Evolutionary conservation across 2,113 vertebrate genomes (phyloP).

Genomic region (human): DNA sequence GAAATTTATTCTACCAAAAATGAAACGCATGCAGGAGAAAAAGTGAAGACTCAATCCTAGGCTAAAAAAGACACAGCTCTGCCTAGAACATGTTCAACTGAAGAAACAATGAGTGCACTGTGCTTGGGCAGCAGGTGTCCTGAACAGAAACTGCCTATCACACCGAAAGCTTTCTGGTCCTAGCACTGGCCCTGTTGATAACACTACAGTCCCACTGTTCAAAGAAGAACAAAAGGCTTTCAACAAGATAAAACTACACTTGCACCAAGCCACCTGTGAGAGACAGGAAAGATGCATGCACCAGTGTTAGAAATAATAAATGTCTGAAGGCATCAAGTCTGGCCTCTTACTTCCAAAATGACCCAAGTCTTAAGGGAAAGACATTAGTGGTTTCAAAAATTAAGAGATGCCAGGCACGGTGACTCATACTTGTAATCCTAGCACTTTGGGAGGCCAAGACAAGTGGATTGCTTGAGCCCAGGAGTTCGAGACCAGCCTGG

Average conservation of each 20-base stretch:
- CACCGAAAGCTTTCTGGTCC: neutral
- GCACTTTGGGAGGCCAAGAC: neutral
- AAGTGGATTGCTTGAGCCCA: neutral
- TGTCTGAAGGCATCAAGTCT: neutral
- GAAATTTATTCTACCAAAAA: neutral
- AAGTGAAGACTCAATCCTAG: neutral
- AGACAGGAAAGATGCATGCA: neutral
- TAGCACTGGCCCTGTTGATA: neutral
- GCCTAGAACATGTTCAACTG: neutral
- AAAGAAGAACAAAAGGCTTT: neutral
- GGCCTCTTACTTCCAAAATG: neutral
- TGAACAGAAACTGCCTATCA: neutral
- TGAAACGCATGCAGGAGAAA: slow-evolving; percentile 6
- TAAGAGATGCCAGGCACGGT: neutral
- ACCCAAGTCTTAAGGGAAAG: neutral
- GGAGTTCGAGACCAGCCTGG: neutral
- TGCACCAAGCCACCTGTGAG: neutral
- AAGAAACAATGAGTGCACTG: slow-evolving; percentile 46
- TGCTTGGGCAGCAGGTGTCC: slow-evolving; percentile 16
- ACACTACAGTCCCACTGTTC: neutral
- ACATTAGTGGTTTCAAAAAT: neutral
- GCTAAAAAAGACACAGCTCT: neutral
- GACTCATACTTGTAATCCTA: neutral
- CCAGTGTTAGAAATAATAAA: neutral
- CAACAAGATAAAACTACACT: neutral